Conservation (phyloP, 2,888 invertebrate species). For the Diachrysia chrysitis region DNA sequence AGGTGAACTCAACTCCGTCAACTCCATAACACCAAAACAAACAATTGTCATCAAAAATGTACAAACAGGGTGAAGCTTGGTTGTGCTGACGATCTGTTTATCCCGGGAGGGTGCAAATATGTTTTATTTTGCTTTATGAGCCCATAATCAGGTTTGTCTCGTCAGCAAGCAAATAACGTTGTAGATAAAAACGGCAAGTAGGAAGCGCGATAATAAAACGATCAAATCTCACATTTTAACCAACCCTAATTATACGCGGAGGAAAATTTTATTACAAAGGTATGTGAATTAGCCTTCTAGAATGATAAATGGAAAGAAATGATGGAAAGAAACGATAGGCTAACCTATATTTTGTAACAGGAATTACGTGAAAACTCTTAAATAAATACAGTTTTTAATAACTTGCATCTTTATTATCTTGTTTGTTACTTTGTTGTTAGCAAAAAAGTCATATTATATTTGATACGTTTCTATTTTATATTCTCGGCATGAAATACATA, state of each 20-base stretch:
- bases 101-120: not conserved
- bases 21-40: not conserved
- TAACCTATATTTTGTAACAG: too few species aligned
- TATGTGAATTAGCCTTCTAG: not conserved
- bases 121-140: constrained; percentile 5
- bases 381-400: too few species aligned
- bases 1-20: not conserved
- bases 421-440: too few species aligned
- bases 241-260: not conserved
- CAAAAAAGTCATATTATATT: too few species aligned
- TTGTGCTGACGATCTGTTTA: not conserved
- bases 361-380: too few species aligned
- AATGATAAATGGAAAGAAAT: not conserved
- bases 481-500: too few species aligned
- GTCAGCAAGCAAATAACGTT: not conserved
- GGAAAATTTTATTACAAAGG: not conserved
- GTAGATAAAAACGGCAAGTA: not conserved
- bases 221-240: not conserved
- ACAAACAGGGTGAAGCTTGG: not conserved
- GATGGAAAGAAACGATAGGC: too few species aligned
- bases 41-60: constrained; percentile 3
- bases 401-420: too few species aligned
- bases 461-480: too few species aligned
- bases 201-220: not conserved
- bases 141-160: not conserved